These are phyloP conservation scores for Metallyticus violacea DNA, from an alignment of 2,888 invertebrate genomes.

Conservation along the genomic window DNA sequence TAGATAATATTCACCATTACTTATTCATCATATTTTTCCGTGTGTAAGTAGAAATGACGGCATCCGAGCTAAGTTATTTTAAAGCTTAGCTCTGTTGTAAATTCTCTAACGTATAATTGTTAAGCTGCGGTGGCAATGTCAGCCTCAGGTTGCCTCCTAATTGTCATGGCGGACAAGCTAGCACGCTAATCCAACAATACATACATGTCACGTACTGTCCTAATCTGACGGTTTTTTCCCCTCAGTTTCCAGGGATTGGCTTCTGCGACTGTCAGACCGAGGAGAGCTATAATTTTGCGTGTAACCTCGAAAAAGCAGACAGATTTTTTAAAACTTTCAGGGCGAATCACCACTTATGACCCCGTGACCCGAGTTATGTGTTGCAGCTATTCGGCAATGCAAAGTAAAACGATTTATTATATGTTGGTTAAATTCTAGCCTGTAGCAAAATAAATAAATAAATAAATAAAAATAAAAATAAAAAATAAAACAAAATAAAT, in stretches of 20 bases:
- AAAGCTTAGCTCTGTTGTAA: background rate
- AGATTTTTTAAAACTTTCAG: too few relatives aligned
- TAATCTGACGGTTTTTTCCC: background rate
- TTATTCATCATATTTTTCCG: too few relatives aligned
- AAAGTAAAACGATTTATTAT: too few relatives aligned
- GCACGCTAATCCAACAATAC: background rate
- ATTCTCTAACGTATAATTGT: background rate
- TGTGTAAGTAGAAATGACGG: background rate
- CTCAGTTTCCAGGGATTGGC: background rate
- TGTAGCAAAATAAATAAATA: too few relatives aligned
- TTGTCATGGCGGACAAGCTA: background rate
- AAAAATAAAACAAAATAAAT: too few relatives aligned
- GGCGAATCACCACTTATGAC: too few relatives aligned
- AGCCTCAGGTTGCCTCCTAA: background rate
- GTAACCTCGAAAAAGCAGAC: too few relatives aligned
- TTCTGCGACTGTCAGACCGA: background rate
- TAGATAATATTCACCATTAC: too few relatives aligned
- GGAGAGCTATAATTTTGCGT: background rate
- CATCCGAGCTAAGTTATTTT: background rate
- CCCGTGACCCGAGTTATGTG: too few relatives aligned
- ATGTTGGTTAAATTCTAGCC: too few relatives aligned
- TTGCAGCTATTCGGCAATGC: too few relatives aligned
- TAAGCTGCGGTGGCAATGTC: background rate
- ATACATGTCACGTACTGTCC: background rate
- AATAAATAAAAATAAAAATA: too few relatives aligned